Evolutionary conservation across 2,797 vertebrate genomes (phyloP).

Genomic region (Halcyon badia): DNA sequence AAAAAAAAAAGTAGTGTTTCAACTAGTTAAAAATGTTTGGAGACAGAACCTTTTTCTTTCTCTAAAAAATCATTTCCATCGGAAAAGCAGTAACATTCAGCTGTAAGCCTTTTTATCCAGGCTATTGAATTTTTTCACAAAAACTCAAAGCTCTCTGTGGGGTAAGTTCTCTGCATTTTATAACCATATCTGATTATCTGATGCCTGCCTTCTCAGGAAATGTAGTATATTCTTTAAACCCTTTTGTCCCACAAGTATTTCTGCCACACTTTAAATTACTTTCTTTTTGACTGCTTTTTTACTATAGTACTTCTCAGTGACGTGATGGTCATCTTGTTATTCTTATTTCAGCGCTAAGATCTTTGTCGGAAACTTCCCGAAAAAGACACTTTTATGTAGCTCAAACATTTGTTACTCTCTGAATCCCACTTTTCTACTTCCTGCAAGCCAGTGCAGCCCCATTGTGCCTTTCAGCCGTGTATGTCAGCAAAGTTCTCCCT

Average conservation of each 20-base stretch:
- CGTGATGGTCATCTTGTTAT: not conserved
- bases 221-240: not conserved
- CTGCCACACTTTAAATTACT: not conserved
- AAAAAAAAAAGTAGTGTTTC: not conserved
- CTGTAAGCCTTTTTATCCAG: not conserved
- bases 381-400: not conserved
- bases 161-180: not conserved
- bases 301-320: not conserved
- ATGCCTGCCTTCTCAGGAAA: not conserved
- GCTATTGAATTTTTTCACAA: not conserved
- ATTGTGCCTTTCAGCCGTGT: not conserved
- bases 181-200: not conserved
- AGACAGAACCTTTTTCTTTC: not conserved
- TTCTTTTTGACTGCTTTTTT: slow-evolving; percentile 11
- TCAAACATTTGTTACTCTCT: not conserved
- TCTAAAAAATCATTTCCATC: not conserved
- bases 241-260: not conserved
- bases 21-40: not conserved
- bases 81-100: not conserved
- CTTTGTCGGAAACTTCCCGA: not conserved
- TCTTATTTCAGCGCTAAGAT: not conserved
- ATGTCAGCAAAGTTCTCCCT: not conserved
- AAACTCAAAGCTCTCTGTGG: not conserved
- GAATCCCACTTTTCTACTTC: not conserved
- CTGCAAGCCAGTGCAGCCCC: not conserved